Evolutionary conservation across 2,113 vertebrate species (phyloP), one percentile per base, ranked within the genome.

Genomic region (Labeo catla): DNA sequence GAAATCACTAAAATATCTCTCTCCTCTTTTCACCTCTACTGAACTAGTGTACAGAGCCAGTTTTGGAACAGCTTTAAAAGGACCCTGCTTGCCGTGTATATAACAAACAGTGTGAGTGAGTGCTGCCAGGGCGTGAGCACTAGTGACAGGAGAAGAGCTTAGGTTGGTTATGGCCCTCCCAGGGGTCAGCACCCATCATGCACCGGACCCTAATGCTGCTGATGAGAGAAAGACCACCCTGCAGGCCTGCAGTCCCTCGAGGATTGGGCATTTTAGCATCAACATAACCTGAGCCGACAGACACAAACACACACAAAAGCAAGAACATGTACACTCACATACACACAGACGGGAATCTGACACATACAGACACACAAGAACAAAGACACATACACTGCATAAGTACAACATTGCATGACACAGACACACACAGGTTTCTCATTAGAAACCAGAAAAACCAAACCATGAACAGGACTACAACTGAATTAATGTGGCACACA

Each of bases 141-240:
- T 61, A 19, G 76, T 11, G 94, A 93, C 92, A 88, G 91, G 86
- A 90, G 92, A 91, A 91, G 91, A 93, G 92, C 91, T 89, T 89
- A 85, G 89, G 84, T 92, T 85, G 76, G 90, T 89, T 90, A 65
- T 10, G 28, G 88, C 89, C 83, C 85, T 57, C 91, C 92, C 93
- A 90, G 91, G 88, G 95, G 94, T 94, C 92, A 92, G 91, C 92
- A 94, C 91, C 92, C 94, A 95, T 95, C 95, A 95, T 90, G 50
- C 89, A 84, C 89, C 12, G 87, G 61, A 88, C 88, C 91, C 92
- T 95, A 95, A 95, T 95, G 94, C 92, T 93, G 91, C 94, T 95
- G 95, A 95, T 95, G 94, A 95, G 95, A 92, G 87, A 90, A 92
- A 94, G 93, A 86, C 91, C 66, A 84, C 91, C 94, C 92, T 79